Base-by-base conservation (phyloP, 2,113 vertebrate species). In the Dromas ardeola region DNA sequence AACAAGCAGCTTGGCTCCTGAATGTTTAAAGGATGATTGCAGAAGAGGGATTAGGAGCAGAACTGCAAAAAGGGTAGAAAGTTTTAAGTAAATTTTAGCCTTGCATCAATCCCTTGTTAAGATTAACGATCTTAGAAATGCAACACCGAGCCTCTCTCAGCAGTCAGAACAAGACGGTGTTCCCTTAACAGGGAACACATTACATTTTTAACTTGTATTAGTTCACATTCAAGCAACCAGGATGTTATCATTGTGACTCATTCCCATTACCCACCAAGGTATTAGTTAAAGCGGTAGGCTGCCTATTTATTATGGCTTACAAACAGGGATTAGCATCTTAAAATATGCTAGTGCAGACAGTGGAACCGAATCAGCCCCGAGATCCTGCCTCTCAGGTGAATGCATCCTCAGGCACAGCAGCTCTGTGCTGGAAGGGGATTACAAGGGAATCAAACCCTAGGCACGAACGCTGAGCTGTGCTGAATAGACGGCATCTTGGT, bases 241-340 rank as follows among this genome's bases (percentile, higher is more conserved):
- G 94, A 93, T 94, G 88, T 94, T 58, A 72, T 93, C 91, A 14
- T 62, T 77, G 89, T 91, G 91, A 93, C 61, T 95, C 96, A 92
- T 26, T 61, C 42, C 88, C 83, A 22, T 91, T 93, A 94, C 83
- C 92, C 96, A 96, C 86, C 83, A 34, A 92, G 86, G 77, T 49
- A 56, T 29, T n/a, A 32, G 69, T 91, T 79, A 63, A 49, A 96
- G 69, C 94, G 81, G 72, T 38, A 88, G 11, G 52, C 88, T 93
- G 78, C 70, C 86, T 87, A 32, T 56, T 88, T 61, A 8, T 71
- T 66, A 58, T 4, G 74, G 70, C 66, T 93, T 82, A 30, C 66
- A 74, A 79, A 79, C 82, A 72, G 79, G 82, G 86, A 88, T 82
- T 62, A 90, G 74, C 55, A 67, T 50, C 86, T 50, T 61, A 73